phyloP scores from a whole-genome alignment of 2,888 invertebrate genomes.

The Hydroisotoma schaefferi region DNA sequence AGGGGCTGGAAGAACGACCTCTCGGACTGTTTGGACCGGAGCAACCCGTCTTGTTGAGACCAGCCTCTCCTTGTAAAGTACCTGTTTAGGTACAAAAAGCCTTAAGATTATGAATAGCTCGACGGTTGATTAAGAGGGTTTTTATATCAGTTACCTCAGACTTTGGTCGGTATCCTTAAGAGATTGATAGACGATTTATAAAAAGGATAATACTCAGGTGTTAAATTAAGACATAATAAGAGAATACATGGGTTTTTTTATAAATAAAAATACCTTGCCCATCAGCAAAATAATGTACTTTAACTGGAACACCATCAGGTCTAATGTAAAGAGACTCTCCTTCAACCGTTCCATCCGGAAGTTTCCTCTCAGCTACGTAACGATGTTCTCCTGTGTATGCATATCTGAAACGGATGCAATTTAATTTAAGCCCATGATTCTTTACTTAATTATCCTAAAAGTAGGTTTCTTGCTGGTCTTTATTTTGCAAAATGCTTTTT shows the following conservation, averaged over 20 bases:
- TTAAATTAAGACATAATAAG: background rate
- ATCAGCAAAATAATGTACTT: constrained; percentile 48
- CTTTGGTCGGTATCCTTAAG: constrained; percentile 36
- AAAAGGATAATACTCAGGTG: background rate
- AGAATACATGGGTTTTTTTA: background rate
- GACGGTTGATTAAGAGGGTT: too few species aligned
- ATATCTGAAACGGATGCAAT: constrained; percentile 33
- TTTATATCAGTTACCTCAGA: too few species aligned
- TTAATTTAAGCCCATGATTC: background rate
- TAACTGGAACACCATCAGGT: constrained; percentile 45
- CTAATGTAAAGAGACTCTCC: constrained; percentile 46
- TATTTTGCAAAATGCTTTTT: too few species aligned
- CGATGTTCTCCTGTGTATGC: constrained; percentile 47
- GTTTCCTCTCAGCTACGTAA: constrained; percentile 41
- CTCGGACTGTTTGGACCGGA: constrained; percentile 19
- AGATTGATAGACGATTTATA: background rate
- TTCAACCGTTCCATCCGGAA: constrained; percentile 45
- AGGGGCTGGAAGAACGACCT: constrained; percentile 27
- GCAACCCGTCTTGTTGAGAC: constrained; percentile 23
- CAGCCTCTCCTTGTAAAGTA: constrained; percentile 42
- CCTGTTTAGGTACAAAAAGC: too few species aligned
- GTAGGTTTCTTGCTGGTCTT: too few species aligned
- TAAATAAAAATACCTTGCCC: constrained; percentile 22
- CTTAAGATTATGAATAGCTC: too few species aligned
- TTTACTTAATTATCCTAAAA: background rate